Percentiles rank a stretch among this genome's conserved stretches.
These are phyloP conservation scores for Chelonus formosanus DNA, from an alignment of 2,888 invertebrate genomes.

Conservation along the genomic window DNA sequence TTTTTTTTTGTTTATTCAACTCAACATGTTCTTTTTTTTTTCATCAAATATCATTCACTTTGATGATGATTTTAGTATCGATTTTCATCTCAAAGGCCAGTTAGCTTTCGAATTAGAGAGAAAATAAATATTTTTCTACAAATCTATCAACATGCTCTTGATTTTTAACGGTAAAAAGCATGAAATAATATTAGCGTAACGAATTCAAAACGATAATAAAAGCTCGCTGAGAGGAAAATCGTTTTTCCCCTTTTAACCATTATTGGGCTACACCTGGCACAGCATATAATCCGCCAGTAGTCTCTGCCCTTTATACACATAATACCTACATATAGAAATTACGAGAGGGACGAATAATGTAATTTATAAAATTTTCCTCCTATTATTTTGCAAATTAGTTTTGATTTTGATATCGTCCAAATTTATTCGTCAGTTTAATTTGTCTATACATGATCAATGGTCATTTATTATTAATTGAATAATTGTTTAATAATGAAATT, in stretches of 20 bases:
- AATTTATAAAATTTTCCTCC: too few relatives aligned
- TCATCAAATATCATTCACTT: background rate
- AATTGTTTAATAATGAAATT: too few relatives aligned
- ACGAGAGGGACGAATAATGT: too few relatives aligned
- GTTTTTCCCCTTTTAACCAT: slow-evolving; percentile 8
- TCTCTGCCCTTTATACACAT: too few relatives aligned
- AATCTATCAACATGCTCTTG: background rate
- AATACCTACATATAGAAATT: too few relatives aligned
- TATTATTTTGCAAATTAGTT: too few relatives aligned
- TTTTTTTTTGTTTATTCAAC: slow-evolving; percentile 5
- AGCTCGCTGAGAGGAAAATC: slow-evolving; percentile 26
- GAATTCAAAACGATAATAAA: slow-evolving; percentile 31
- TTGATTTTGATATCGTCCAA: too few relatives aligned
- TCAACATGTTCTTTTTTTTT: background rate
- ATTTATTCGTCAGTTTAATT: too few relatives aligned
- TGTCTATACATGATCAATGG: too few relatives aligned
- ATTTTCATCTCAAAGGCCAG: too few relatives aligned
- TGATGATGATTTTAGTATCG: too few relatives aligned
- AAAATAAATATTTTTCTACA: slow-evolving; percentile 5
- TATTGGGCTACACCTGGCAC: slow-evolving; percentile 19
- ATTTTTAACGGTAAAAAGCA: slow-evolving; percentile 13
- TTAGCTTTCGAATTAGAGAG: background rate
- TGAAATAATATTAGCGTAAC: slow-evolving; percentile 22
- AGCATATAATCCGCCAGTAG: background rate
- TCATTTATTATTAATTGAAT: too few relatives aligned